Percentiles rank a stretch among this genome's conserved stretches.
These are phyloP conservation scores for Bradypus variegatus DNA, from an alignment of 2,797 vertebrate genomes.

Conservation along the genomic window DNA sequence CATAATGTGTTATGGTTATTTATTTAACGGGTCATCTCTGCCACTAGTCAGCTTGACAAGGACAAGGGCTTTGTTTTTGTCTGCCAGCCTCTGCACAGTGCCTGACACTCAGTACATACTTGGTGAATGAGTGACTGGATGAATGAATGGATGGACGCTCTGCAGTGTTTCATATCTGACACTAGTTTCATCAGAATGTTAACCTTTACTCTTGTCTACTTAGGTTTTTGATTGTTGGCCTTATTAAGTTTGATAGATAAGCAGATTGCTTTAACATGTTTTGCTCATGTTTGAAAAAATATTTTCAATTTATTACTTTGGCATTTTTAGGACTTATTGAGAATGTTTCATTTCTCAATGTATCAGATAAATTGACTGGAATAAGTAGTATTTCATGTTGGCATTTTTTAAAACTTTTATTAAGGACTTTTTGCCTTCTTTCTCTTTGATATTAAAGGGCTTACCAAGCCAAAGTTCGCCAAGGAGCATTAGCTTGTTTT, in stretches of 20 bases:
- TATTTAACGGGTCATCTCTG: background rate
- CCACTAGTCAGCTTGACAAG: background rate
- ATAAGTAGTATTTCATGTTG: slow-evolving; percentile 29
- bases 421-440: background rate
- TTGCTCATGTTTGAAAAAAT: slow-evolving; percentile 17
- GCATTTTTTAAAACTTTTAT: background rate
- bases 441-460: slow-evolving; percentile 73
- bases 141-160: background rate
- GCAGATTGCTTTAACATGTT: background rate
- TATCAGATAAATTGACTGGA: background rate
- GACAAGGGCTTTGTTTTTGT: background rate
- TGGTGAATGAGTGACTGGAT: background rate
- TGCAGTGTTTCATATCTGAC: background rate
- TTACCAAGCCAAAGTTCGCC: slow-evolving; percentile 88
- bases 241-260: background rate
- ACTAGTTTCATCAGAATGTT: background rate
- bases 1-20: background rate
- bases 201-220: background rate
- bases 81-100: background rate
- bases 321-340: background rate
- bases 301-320: background rate
- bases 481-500: slow-evolving; percentile 89
- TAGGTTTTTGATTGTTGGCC: background rate
- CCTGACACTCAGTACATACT: background rate
- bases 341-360: background rate